A percentile compares a stretch with the other conserved stretches of the same genome.
These are phyloP conservation scores for Huso huso DNA, from an alignment of 2,797 vertebrate genomes.

Conservation along the genomic window DNA sequence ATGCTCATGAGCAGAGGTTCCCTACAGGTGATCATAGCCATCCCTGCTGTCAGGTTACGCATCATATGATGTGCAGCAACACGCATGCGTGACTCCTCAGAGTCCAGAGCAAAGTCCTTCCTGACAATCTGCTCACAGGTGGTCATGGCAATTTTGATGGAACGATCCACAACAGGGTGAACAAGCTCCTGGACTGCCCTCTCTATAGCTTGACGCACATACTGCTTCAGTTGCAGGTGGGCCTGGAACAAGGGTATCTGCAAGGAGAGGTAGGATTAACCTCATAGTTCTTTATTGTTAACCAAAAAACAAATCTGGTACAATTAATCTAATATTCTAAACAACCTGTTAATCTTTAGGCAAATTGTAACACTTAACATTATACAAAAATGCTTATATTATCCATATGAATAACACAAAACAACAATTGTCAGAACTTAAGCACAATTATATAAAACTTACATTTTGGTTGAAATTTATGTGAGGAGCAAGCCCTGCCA, in stretches of 20 bases:
- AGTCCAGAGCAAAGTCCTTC: slow-evolving; percentile 96
- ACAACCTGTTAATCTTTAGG: too few relatives aligned
- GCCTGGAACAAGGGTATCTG: slow-evolving; percentile 91
- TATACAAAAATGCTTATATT: too few relatives aligned
- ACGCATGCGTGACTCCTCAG: slow-evolving; percentile 95
- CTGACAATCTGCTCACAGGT: slow-evolving; percentile 97
- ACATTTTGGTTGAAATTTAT: slow-evolving; percentile 91
- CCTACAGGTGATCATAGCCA: slow-evolving; percentile 98
- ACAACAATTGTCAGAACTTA: too few relatives aligned
- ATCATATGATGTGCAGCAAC: slow-evolving; percentile 98
- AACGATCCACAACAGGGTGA: slow-evolving; percentile 92
- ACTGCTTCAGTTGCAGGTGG: slow-evolving; percentile 94
- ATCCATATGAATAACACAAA: too few relatives aligned
- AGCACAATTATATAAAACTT: slow-evolving; percentile 35
- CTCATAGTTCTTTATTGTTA: not conserved
- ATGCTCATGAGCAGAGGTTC: slow-evolving; percentile 97
- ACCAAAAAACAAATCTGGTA: not conserved
- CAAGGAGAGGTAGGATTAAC: not conserved
- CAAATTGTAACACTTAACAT: too few relatives aligned
- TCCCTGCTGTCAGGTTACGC: slow-evolving; percentile 94
- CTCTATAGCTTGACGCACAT: slow-evolving; percentile 90
- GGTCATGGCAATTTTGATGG: slow-evolving; percentile 99
- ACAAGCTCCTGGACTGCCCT: slow-evolving; percentile 93
- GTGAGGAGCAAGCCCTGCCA: slow-evolving; percentile 89
- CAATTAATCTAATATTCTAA: not conserved